Conservation (phyloP, 2,888 invertebrate genomes). For the Cyaniris semiargus region DNA sequence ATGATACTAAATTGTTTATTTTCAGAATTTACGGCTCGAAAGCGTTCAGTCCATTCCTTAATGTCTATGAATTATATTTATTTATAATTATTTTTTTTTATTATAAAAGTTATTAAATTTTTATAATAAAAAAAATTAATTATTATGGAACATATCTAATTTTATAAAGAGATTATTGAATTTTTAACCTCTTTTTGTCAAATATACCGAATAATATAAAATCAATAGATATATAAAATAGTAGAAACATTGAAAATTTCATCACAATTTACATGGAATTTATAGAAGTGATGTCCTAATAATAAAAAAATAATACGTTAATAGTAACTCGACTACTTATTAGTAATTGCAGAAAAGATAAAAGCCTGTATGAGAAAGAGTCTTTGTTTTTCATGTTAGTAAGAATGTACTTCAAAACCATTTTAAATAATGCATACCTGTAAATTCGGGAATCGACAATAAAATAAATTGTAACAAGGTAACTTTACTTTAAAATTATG, state of each 20-base stretch:
- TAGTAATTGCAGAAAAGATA: neutral
- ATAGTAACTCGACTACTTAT: conserved; percentile 42
- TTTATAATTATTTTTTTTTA: too few relatives aligned
- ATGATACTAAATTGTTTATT: neutral
- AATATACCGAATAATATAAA: conserved; percentile 44
- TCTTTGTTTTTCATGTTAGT: neutral
- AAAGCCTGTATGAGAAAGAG: neutral
- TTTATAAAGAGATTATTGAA: conserved; percentile 58
- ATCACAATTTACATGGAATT: conserved; percentile 27
- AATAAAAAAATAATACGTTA: conserved; percentile 29
- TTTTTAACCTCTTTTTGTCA: conserved; percentile 54
- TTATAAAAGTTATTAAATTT: too few relatives aligned
- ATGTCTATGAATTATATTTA: conserved; percentile 22
- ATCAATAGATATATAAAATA: conserved; percentile 36
- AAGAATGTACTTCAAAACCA: neutral
- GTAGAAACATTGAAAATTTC: conserved; percentile 33
- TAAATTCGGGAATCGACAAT: neutral
- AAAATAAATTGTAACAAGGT: neutral
- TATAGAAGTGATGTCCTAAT: conserved; percentile 34
- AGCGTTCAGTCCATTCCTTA: conserved; percentile 9
- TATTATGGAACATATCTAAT: conserved; percentile 61
- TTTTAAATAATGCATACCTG: neutral
- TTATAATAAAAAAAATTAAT: too few relatives aligned
- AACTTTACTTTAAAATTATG: neutral
- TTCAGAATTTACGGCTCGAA: neutral